These are phyloP conservation scores for Cryptosula pallasiana DNA, from an alignment of 2,888 invertebrate species.

Conservation along the genomic window DNA sequence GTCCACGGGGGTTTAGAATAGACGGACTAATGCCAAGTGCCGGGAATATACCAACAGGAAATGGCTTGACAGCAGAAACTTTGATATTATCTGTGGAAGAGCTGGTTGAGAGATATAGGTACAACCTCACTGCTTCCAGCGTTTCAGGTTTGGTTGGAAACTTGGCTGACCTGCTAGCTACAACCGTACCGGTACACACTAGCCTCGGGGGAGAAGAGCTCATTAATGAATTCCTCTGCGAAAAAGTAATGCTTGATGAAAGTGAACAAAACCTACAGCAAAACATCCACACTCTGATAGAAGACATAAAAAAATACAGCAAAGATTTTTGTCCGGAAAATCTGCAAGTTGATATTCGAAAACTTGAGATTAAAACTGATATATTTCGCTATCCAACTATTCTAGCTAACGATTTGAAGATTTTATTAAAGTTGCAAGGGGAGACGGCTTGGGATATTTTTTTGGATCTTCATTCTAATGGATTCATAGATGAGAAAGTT, in stretches of 20 bases:
- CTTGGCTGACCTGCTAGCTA: neutral
- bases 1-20: neutral
- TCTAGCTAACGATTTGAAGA: neutral
- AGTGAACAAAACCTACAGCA: neutral
- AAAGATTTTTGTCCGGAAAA: conserved; percentile 6
- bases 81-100: neutral
- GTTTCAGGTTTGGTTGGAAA: neutral
- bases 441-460: conserved; percentile 14
- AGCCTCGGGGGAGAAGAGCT: neutral
- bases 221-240: neutral
- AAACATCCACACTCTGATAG: neutral
- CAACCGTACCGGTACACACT: neutral
- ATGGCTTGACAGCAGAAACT: neutral
- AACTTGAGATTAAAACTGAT: neutral
- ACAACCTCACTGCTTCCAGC: neutral
- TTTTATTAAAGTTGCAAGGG: neutral
- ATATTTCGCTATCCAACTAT: conserved; percentile 16
- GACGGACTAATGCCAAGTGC: conserved; percentile 13
- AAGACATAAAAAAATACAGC: conserved; percentile 4
- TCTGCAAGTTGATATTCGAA: neutral
- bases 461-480: neutral
- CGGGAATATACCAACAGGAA: conserved; percentile 19
- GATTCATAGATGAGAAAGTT: neutral
- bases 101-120: neutral
- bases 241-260: neutral